Evolutionary conservation across 2,888 invertebrate species (phyloP).

Genomic region (Conistra vaccinii): DNA sequence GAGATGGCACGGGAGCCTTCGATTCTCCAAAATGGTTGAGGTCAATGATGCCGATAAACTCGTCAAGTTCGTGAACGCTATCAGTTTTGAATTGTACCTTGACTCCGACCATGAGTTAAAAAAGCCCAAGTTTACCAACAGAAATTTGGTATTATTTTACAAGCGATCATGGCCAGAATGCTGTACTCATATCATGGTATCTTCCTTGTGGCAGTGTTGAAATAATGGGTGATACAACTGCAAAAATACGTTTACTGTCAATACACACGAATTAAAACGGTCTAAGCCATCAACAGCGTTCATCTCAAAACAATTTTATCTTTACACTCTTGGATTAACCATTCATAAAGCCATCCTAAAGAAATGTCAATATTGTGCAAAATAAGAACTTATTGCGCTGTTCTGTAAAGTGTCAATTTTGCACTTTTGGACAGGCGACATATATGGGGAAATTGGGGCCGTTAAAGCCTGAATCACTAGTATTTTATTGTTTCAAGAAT

Average conservation of each 20-base stretch:
- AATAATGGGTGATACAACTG: slow-evolving; percentile 6
- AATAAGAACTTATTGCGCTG: slow-evolving; percentile 6
- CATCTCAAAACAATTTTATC: slow-evolving; percentile 29
- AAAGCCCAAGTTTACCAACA: slow-evolving; percentile 27
- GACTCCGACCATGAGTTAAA: slow-evolving; percentile 31
- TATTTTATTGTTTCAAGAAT: slow-evolving; percentile 30
- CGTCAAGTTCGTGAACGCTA: slow-evolving; percentile 27
- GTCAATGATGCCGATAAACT: slow-evolving; percentile 30
- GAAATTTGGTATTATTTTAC: neutral
- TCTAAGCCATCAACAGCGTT: neutral
- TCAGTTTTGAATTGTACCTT: slow-evolving; percentile 31
- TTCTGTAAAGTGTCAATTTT: neutral
- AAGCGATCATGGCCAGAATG: neutral
- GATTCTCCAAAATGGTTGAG: slow-evolving; percentile 26
- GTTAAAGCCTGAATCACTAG: neutral
- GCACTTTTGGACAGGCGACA: too few relatives aligned
- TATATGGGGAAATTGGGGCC: neutral
- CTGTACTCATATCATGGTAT: neutral
- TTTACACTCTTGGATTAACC: slow-evolving; percentile 33
- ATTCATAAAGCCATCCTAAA: slow-evolving; percentile 19
- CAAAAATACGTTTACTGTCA: slow-evolving; percentile 15
- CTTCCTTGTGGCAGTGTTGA: neutral
- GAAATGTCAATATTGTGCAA: slow-evolving; percentile 15
- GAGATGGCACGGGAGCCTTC: slow-evolving; percentile 32
- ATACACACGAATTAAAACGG: slow-evolving; percentile 18